Evolutionary conservation across 2,113 vertebrate species (phyloP).

Genomic region (Cranoglanis bouderius): DNA sequence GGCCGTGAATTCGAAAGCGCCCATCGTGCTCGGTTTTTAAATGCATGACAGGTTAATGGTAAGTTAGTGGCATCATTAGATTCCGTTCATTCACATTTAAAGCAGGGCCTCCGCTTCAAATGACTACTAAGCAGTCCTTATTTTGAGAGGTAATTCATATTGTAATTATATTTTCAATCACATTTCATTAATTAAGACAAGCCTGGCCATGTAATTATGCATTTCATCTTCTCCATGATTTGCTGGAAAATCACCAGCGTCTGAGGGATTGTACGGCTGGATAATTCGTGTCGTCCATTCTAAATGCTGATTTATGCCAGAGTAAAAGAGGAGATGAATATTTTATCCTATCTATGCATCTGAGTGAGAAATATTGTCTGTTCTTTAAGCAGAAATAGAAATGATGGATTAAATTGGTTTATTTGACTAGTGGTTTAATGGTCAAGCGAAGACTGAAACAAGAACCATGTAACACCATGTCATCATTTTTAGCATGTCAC

Average conservation of each 20-base stretch:
- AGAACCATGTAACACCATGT: background rate
- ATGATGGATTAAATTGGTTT: background rate
- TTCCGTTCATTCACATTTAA: constrained; percentile 72
- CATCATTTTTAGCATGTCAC: background rate
- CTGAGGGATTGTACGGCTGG: constrained; percentile 42
- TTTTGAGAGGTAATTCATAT: constrained; percentile 80
- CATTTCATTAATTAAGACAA: constrained; percentile 79
- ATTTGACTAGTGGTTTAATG: background rate
- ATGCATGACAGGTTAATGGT: constrained; percentile 79
- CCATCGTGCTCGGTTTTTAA: constrained; percentile 68
- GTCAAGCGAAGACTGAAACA: background rate
- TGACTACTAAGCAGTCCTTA: constrained; percentile 75
- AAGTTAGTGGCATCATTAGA: constrained; percentile 75
- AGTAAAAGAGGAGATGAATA: constrained; percentile 12
- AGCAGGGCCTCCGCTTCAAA: constrained; percentile 72
- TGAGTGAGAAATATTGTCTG: background rate
- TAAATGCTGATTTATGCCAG: constrained; percentile 42
- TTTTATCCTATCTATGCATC: constrained; percentile 12
- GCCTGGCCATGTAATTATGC: constrained; percentile 76
- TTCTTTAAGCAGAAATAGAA: background rate
- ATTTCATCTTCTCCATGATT: constrained; percentile 74
- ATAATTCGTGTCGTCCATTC: constrained; percentile 27
- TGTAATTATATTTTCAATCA: constrained; percentile 84
- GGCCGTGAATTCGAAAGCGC: constrained; percentile 67
- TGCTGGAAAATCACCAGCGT: constrained; percentile 62